Conservation (phyloP, 2,888 invertebrate genomes). For the Phalangium opilio region DNA sequence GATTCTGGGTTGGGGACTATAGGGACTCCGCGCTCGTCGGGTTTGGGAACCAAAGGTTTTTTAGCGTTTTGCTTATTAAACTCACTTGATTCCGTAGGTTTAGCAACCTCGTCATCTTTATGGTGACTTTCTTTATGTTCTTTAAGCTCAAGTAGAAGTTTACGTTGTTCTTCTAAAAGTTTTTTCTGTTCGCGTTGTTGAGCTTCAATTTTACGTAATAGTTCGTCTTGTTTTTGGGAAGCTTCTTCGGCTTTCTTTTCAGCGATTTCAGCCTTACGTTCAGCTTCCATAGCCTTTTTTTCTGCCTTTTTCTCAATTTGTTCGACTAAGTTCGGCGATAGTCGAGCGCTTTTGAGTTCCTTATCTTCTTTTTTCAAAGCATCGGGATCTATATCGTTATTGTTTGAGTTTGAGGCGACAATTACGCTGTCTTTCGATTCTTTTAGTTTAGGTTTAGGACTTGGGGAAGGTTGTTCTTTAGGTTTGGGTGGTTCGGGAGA, state of each 20-base stretch:
- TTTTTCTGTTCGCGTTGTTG: constrained; percentile 51
- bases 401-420: constrained; percentile 3
- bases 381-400: constrained; percentile 13
- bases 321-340: too few relatives aligned
- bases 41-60: too few relatives aligned
- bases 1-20: too few relatives aligned
- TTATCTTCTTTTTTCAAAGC: constrained; percentile 17
- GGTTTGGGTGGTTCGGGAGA: neutral
- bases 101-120: neutral
- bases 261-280: neutral
- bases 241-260: constrained; percentile 8
- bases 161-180: constrained; percentile 49
- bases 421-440: neutral
- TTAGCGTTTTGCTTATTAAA: too few relatives aligned
- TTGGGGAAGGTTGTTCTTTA: neutral
- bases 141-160: constrained; percentile 44
- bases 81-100: too few relatives aligned
- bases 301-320: constrained; percentile 1
- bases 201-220: constrained; percentile 48
- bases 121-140: constrained; percentile 31
- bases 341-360: constrained; percentile 6
- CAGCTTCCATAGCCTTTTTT: constrained; percentile 7
- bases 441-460: neutral
- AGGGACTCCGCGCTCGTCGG: too few relatives aligned
- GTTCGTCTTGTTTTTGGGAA: constrained; percentile 30